These are phyloP conservation scores for Aurelia sp. DNA, from an alignment of 30 jellyfish, hydroid and myxozoan genomes.

Conservation along the genomic window DNA sequence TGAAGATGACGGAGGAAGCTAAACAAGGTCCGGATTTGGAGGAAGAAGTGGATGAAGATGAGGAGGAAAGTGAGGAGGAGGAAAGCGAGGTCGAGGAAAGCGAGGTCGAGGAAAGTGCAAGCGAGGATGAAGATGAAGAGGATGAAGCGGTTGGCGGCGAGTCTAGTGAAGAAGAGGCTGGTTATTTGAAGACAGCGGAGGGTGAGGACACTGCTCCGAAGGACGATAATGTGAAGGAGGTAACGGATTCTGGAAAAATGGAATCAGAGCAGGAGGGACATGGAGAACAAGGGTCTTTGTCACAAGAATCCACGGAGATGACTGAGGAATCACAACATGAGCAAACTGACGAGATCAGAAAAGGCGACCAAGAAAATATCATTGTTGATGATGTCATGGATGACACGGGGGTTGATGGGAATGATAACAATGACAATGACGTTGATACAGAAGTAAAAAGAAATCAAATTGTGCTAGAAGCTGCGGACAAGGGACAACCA, in stretches of 20 bases:
- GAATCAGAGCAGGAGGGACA: too few species aligned
- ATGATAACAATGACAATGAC: conserved; percentile 14
- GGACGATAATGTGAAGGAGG: too few species aligned
- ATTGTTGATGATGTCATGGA: conserved; percentile 36
- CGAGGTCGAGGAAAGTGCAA: conserved; percentile 39
- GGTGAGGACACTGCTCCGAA: background rate
- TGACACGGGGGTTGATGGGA: conserved; percentile 31
- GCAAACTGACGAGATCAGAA: too few species aligned
- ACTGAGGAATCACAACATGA: too few species aligned
- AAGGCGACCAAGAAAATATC: too few species aligned
- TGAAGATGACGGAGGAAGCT: conserved; percentile 59
- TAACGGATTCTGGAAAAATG: too few species aligned
- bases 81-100: conserved; percentile 65
- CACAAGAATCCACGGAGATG: too few species aligned
- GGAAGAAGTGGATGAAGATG: conserved; percentile 58
- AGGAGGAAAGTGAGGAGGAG: conserved; percentile 64
- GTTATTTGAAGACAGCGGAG: conserved; percentile 14
- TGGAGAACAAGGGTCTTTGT: too few species aligned
- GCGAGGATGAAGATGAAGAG: conserved; percentile 33
- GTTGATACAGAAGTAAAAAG: conserved; percentile 17
- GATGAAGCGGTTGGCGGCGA: conserved; percentile 47
- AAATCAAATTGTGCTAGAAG: background rate
- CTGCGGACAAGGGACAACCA: conserved; percentile 12
- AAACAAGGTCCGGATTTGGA: conserved; percentile 35
- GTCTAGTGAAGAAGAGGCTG: conserved; percentile 40